Base-by-base conservation (phyloP, 2,113 vertebrate species). In the Cyrtonyx montezumae region DNA sequence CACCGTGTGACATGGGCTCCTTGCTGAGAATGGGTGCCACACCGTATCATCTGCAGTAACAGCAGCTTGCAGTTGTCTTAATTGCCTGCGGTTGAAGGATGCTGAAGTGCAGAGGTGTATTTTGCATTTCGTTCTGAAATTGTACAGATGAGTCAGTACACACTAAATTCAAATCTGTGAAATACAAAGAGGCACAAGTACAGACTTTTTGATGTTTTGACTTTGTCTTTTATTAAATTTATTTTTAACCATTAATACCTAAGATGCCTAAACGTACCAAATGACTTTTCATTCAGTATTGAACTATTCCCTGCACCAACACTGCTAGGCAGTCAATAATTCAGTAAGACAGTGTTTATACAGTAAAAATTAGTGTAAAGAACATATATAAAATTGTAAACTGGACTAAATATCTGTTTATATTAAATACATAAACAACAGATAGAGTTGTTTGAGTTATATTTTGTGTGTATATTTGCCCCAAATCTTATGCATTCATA, bases 291-390 rank as follows among this genome's bases (percentile, higher is more conserved):
- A 45, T 63, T 78, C 51, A 81, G 51, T 66, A 77, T 61, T 74
- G 71, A 93, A 83, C 51, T 48, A 43, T 87, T 68, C 37, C 59
- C 94, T 84, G 40, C 84, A 61, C 28, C 28, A 20, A 62, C 77
- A 3, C 43, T 69, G 77, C 53, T 62, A 79, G 53, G 23, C 45
- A 90, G 37, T 91, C 70, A 82, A 61, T 94, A 91, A 88, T 79
- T 91, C 79, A 90, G 75, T 8, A 32, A 58, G 80, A 67, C 83
- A 75, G 32, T 92, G 79, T 92, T 95, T 95, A 71, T 49, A 58
- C 18, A 79, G n/a, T 63, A 21, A 58, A 53, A 53, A 69, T 79
- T 0, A 0, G 40, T 74, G 28, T 85, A 45, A 87, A 93, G 81
- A n/a, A n/a, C 30, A 66, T 79, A 17, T 71, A 32, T 65, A 82